Evolutionary conservation across 2,888 invertebrate species (phyloP), one percentile per base, ranked within the genome.

Genomic region (Tillus elongatus): DNA sequence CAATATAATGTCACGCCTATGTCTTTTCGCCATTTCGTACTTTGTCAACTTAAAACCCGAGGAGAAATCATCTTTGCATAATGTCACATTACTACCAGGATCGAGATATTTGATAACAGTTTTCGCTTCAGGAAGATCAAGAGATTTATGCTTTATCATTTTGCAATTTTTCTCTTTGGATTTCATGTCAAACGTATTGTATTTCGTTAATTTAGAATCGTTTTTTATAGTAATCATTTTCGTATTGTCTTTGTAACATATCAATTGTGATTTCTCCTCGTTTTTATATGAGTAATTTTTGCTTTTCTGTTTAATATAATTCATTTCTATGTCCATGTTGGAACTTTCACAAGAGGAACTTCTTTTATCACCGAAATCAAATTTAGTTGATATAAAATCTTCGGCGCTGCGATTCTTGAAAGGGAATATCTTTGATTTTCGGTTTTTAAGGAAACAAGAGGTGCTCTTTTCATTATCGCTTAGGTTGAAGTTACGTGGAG

Each of bases 1-100:
- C 35, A 71, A 70, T 49, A 79, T 74, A 42, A 78, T 66, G 49
- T 73, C 73, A 46, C 67, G 69, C 41, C 66, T 63, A 37, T 65
- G 47, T 35, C 45, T 54, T 40, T 48, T 56, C 13, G 46, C 44
- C 12, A 51, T 32, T n/a, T 52, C 54, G 33, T 49, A 56, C 46
- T 58, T 62, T 1, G 59, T 46, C 12, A 58, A 32, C 44, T 53
- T 58, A 43, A 58, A 61, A 37, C 57, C 57, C 1, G 55, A 49
- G 8, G 4, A 8, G 35, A 64, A 62, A 41, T 66, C 62, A 40
- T 61, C 58, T 1, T 63, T 63, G 1, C 64, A 59, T 43, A 64
- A 56, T 2, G 61, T 58, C n/a, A 64, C 56, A 39, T 63, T 62
- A 40, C 58, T 64, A 30, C 57, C 54, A 1, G 56, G 50, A 41